Percentiles rank a stretch among this genome's conserved stretches.
Conservation (phyloP, 2,113 vertebrate species). For the Carassius auratus region DNA sequence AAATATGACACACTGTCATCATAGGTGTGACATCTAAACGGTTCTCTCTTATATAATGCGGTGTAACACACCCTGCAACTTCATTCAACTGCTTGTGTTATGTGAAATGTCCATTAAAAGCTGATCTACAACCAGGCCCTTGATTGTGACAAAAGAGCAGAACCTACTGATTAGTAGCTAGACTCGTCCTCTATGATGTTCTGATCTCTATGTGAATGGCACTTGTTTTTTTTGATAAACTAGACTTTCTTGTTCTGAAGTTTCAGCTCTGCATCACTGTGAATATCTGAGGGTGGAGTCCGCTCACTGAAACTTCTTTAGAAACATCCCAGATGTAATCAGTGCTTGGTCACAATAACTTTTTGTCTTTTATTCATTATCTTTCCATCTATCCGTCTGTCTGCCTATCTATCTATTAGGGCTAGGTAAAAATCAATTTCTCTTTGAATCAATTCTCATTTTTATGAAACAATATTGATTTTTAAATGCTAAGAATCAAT, state of each 20-base stretch:
- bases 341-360: not conserved
- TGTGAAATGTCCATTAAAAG: not conserved
- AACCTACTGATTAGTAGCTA: not conserved
- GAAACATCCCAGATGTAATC: not conserved
- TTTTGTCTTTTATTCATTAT: no score
- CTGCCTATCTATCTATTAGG: no score
- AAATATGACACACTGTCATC: not conserved
- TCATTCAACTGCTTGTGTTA: not conserved
- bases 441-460: no score
- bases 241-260: conserved; percentile 33
- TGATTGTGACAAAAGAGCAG: not conserved
- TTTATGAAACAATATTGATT: no score
- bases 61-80: not conserved
- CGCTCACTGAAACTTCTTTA: no score
- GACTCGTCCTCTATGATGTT: not conserved
- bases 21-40: conserved; percentile 1
- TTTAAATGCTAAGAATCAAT: no score
- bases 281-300: no score
- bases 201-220: not conserved
- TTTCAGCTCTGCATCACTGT: conserved; percentile 26
- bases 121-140: not conserved
- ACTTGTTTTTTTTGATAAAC: not conserved
- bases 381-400: no score
- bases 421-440: no score
- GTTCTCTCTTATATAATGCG: not conserved